These are phyloP conservation scores for Saguinus imperator DNA, from an alignment of 2,113 vertebrate genomes.

Conservation along the genomic window DNA sequence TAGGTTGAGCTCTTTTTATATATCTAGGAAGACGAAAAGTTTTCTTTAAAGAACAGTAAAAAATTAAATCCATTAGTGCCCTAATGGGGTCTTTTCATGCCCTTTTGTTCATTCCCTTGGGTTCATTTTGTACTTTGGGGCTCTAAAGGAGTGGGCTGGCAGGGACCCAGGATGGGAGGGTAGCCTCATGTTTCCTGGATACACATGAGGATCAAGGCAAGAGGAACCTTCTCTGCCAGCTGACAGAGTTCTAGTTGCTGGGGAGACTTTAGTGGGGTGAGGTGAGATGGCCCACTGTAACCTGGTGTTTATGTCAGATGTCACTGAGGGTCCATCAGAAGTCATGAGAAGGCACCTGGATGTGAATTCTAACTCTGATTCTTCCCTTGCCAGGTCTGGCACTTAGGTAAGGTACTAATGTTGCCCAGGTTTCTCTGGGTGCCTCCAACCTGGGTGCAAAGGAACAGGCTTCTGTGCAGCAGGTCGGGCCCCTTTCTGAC, in stretches of 20 bases:
- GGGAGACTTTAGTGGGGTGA: not conserved
- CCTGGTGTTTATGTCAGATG: not conserved
- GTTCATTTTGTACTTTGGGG: not conserved
- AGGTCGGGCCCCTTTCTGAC: not conserved
- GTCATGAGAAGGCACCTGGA: not conserved
- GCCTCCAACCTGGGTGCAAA: not conserved
- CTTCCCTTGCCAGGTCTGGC: too few species aligned
- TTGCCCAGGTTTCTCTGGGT: not conserved
- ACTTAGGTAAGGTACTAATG: not conserved
- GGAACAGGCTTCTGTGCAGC: not conserved
- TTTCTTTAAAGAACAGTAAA: not conserved
- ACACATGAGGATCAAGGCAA: not conserved
- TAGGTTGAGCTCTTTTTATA: not conserved
- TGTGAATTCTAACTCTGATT: not conserved
- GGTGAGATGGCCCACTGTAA: not conserved
- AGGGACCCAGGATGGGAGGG: not conserved
- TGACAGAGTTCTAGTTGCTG: not conserved
- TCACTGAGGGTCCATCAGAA: not conserved
- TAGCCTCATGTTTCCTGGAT: not conserved
- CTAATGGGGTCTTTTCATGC: not conserved
- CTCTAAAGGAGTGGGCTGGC: not conserved
- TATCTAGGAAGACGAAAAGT: conserved; percentile 5
- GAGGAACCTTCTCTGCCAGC: not conserved
- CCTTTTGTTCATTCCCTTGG: not conserved
- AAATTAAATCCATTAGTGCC: not conserved